Percentiles rank a stretch among this genome's conserved stretches.
These are phyloP conservation scores for Xestia c-nigrum DNA, from an alignment of 2,888 invertebrate genomes.

Conservation along the genomic window DNA sequence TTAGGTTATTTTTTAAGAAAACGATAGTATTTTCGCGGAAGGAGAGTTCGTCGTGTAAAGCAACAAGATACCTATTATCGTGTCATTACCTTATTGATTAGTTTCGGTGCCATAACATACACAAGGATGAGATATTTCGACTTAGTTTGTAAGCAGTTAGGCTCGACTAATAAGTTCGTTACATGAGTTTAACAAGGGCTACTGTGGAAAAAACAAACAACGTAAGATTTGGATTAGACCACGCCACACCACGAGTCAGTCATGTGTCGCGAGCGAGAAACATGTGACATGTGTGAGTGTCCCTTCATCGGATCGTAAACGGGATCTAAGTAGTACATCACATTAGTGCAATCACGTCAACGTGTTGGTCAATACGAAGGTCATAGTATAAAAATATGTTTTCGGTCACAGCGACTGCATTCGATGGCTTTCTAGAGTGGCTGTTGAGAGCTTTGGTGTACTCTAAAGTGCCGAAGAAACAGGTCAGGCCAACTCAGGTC, in stretches of 20 bases:
- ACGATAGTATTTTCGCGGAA: not conserved
- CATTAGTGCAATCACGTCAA: not conserved
- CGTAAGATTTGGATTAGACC: not conserved
- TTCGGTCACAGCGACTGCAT: not conserved
- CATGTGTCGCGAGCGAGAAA: not conserved
- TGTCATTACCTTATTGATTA: not conserved
- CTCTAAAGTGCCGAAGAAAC: not conserved
- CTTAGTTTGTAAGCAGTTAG: not conserved
- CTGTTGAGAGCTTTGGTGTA: not conserved
- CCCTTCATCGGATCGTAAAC: not conserved
- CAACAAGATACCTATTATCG: not conserved
- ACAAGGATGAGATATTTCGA: not conserved
- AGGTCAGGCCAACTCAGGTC: not conserved
- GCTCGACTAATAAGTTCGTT: not conserved
- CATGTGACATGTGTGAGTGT: not conserved
- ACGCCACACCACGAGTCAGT: not conserved
- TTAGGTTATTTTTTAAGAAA: constrained; percentile 16
- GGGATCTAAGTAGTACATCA: not conserved
- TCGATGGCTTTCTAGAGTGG: not conserved
- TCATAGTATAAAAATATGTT: no score
- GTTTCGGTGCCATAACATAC: no score
- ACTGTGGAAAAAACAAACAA: not conserved
- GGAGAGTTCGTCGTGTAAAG: not conserved
- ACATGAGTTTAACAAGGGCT: not conserved
- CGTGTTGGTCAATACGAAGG: no score